Evolutionary conservation across 1,140 invertebrate genomes (phyloP).

Genomic region (Battus philenor): DNA sequence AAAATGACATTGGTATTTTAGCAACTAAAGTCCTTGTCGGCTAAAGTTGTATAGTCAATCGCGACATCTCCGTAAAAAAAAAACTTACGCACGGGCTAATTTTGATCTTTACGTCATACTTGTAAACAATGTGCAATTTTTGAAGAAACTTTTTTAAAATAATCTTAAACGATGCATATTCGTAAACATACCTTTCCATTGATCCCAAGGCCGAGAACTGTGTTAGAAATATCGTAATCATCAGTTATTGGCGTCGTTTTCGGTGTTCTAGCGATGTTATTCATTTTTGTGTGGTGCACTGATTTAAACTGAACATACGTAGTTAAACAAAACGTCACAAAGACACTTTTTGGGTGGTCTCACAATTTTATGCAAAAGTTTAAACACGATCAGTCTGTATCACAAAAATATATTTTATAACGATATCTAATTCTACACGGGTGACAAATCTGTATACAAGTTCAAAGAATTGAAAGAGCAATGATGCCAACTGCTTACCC

Average conservation of each 20-base stretch:
- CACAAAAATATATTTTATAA: conserved; percentile 1
- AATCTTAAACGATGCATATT: too few species aligned
- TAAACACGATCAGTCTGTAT: neutral
- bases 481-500: too few species aligned
- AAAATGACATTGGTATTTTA: conserved; percentile 3
- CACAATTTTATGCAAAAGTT: too few species aligned
- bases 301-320: conserved; percentile 13
- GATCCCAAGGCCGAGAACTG: conserved; percentile 97
- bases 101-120: conserved; percentile 58
- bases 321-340: conserved; percentile 3
- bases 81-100: conserved; percentile 25
- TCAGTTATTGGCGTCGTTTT: conserved; percentile 90
- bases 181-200: conserved; percentile 90
- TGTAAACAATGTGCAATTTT: conserved; percentile 48
- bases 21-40: conserved; percentile 7
- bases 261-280: conserved; percentile 69
- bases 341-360: conserved; percentile 1
- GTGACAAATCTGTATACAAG: conserved; percentile 17
- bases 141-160: conserved; percentile 8
- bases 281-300: conserved; percentile 43
- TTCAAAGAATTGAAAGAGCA: too few species aligned
- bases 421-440: conserved; percentile 6
- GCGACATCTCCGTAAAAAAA: conserved; percentile 14
- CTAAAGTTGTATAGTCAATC: conserved; percentile 7
- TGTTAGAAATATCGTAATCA: conserved; percentile 96